Conservation (phyloP, 2,888 invertebrate species). For the Leucophenga maculata region DNA sequence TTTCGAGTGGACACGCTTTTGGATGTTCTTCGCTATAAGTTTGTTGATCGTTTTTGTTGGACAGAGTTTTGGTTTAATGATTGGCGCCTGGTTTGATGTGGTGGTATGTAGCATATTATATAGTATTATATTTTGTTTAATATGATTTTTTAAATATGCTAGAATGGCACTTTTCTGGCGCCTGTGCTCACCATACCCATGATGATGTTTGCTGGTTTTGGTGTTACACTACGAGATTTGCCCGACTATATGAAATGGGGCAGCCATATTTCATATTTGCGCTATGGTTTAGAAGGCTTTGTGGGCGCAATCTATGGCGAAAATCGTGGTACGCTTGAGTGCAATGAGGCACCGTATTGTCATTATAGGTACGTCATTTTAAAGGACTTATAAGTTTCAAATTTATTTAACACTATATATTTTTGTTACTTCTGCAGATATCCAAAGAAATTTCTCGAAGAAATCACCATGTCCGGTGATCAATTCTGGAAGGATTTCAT, state of each 20-base stretch:
- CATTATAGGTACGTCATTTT: slow-evolving; percentile 78
- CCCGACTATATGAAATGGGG: slow-evolving; percentile 92
- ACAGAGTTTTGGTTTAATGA: slow-evolving; percentile 92
- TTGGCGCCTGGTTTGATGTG: slow-evolving; percentile 90
- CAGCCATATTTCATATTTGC: slow-evolving; percentile 90
- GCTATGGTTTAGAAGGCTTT: slow-evolving; percentile 92
- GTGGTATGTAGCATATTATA: slow-evolving; percentile 78
- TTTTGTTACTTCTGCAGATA: slow-evolving; percentile 73
- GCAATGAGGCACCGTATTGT: slow-evolving; percentile 83
- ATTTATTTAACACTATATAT: not conserved
- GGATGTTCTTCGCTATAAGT: slow-evolving; percentile 89
- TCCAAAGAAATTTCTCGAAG: slow-evolving; percentile 84
- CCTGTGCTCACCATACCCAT: slow-evolving; percentile 93
- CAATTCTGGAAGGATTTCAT: slow-evolving; percentile 88
- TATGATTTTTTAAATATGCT: slow-evolving; percentile 31
- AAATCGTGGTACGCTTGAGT: slow-evolving; percentile 82
- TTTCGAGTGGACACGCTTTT: slow-evolving; percentile 82
- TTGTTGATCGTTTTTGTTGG: slow-evolving; percentile 89
- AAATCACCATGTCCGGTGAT: slow-evolving; percentile 85
- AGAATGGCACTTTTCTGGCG: slow-evolving; percentile 96
- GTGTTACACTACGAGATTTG: slow-evolving; percentile 89
- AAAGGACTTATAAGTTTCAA: not conserved
- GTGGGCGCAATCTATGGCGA: slow-evolving; percentile 89
- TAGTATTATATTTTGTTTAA: not conserved
- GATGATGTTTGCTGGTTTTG: slow-evolving; percentile 98